Conservation (phyloP, 2,797 vertebrate species). For the Taeniopygia guttata region DNA sequence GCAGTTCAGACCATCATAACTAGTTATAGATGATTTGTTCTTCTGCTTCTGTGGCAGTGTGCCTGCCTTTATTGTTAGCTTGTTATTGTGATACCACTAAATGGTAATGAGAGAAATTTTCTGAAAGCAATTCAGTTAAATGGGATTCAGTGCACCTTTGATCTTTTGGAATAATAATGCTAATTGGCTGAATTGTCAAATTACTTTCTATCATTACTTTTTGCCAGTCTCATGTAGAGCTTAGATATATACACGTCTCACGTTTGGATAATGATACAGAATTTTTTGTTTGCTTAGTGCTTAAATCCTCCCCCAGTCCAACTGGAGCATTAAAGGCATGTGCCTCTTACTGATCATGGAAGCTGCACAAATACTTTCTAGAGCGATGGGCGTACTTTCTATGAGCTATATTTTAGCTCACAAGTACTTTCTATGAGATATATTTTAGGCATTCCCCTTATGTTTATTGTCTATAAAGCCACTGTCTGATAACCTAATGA, state of each 20-base stretch:
- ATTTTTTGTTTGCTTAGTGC: neutral
- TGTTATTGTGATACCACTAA: neutral
- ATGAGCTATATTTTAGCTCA: neutral
- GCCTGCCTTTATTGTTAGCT: neutral
- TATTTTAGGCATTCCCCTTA: neutral
- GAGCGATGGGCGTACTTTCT: neutral
- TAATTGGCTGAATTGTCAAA: neutral
- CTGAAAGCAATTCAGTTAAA: neutral
- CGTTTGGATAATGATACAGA: neutral
- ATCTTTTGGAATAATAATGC: neutral
- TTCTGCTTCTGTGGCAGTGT: neutral
- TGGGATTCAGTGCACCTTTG: neutral
- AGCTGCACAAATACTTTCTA: neutral
- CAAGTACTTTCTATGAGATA: neutral
- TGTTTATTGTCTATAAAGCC: neutral
- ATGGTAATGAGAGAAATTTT: neutral
- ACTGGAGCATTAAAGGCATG: neutral
- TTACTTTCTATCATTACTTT: neutral
- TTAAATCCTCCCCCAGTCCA: neutral
- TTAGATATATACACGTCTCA: neutral
- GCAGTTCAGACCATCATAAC: neutral
- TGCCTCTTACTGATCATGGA: neutral
- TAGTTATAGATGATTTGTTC: neutral
- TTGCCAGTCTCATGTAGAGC: neutral
- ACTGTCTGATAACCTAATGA: neutral